Base-by-base conservation (phyloP, 2,113 vertebrate genomes). In the Cryptotis parvus region DNA sequence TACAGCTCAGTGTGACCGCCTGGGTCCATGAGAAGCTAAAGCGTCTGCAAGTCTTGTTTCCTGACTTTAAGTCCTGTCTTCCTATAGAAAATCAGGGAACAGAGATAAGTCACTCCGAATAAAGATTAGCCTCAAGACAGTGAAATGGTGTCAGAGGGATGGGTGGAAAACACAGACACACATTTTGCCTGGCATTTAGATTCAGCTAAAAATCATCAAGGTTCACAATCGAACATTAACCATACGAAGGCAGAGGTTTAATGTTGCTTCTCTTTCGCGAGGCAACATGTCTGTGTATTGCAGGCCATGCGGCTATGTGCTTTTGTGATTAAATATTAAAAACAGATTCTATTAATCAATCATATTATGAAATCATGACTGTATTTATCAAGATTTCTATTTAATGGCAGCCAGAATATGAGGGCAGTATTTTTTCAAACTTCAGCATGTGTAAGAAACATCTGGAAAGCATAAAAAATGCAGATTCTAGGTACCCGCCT, bases 1-100 rank as follows among this genome's bases (percentile, higher is more conserved):
- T 90, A 93, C 18, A 82, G 78, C 43, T 90, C 68, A 82, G 78
- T 97, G 96, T 97, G 97, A 97, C 91, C 87, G 87, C 41, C 0
- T 85, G 63, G 76, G 86, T 65, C 63, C 29, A 94, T 58, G 75
- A 94, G 70, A 95, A 93, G 27, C 63, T 65, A 8, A 81, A 90
- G 82, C 58, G 84, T 66, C 88, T 72, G 91, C 72, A 90, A 49
- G 39, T 88, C 81, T 86, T 87, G 74, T 94, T 58, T 58, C 22
- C 55, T 58, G 55, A 58, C 55, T 58, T 94, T 72, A 93, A 75
- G 95, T 24, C 89, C 88, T 83, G 84, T 11, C 84, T 93, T 93
- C 90, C 92, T 90, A 37, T 0, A 95, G 90, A 95, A 83, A 90
- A 78, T 68, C 83, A 5, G 49, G 27, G 37, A 95, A 24, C 16